phyloP scores from a whole-genome alignment of 2,113 vertebrate species.

The Nanorana parkeri region DNA sequence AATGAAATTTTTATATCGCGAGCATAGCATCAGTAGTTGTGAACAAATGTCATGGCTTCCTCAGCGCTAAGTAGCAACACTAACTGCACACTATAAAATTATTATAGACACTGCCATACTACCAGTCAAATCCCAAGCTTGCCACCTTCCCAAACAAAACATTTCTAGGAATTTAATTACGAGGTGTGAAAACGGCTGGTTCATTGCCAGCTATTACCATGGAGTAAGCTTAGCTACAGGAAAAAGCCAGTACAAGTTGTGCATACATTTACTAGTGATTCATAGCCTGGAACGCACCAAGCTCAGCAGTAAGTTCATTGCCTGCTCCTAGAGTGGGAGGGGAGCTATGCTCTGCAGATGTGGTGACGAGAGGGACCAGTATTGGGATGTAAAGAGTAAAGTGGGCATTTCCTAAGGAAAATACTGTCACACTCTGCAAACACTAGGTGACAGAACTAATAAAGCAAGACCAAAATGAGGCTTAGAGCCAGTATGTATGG shows the following conservation, averaged over 20 bases:
- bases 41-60: background rate
- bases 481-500: background rate
- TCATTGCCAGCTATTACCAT: constrained; percentile 19
- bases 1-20: background rate
- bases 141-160: background rate
- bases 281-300: background rate
- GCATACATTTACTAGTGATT: constrained; percentile 40
- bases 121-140: background rate
- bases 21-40: too few species aligned
- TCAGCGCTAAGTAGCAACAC: background rate
- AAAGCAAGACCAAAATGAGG: background rate
- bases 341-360: background rate
- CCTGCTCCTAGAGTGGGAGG: background rate
- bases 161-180: constrained; percentile 45
- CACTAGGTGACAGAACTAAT: constrained; percentile 5
- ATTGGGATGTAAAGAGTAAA: background rate
- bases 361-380: constrained; percentile 10
- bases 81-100: background rate
- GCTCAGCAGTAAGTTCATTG: constrained; percentile 9
- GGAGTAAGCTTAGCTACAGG: constrained; percentile 11
- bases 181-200: constrained; percentile 42
- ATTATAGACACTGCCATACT: constrained; percentile 2
- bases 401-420: constrained; percentile 30
- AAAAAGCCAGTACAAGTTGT: constrained; percentile 14
- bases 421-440: constrained; percentile 18